Evolutionary conservation across 1,140 invertebrate species (phyloP).

Genomic region (Zaprionus inermis): DNA sequence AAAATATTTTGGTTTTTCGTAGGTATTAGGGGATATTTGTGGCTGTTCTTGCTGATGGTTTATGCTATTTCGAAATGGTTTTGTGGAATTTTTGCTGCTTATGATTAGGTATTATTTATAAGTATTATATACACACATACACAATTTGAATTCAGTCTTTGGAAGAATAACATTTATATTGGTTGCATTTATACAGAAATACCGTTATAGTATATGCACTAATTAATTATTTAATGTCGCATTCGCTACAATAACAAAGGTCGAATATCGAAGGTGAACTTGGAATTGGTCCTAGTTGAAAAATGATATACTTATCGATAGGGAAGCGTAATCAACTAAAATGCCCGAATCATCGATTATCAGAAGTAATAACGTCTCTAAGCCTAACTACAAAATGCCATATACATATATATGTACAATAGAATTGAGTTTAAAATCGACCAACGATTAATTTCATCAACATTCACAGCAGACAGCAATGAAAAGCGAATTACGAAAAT

Average conservation of each 20-base stretch:
- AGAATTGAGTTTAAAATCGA: slow-evolving; percentile 29
- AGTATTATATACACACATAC: slow-evolving; percentile 76
- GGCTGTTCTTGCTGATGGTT: slow-evolving; percentile 22
- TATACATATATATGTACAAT: slow-evolving; percentile 25
- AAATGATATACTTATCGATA: slow-evolving; percentile 9
- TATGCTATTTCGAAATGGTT: slow-evolving; percentile 11
- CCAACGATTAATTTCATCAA: slow-evolving; percentile 21
- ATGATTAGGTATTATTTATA: slow-evolving; percentile 24
- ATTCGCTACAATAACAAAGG: slow-evolving; percentile 2
- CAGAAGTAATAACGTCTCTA: slow-evolving; percentile 9
- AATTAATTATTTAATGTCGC: slow-evolving; percentile 20
- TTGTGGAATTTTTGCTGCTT: slow-evolving; percentile 37
- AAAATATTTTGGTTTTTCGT: slow-evolving; percentile 6
- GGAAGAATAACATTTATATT: slow-evolving; percentile 81
- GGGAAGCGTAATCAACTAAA: slow-evolving; percentile 2
- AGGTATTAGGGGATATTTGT: slow-evolving; percentile 8
- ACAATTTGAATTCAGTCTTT: slow-evolving; percentile 80
- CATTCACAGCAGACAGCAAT: slow-evolving; percentile 41
- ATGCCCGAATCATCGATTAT: not conserved
- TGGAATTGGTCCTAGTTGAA: slow-evolving; percentile 16
- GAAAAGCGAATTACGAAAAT: slow-evolving; percentile 26
- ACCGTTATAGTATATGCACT: slow-evolving; percentile 6
- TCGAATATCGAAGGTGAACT: slow-evolving; percentile 10
- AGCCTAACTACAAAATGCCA: slow-evolving; percentile 3
- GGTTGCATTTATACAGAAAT: slow-evolving; percentile 49